Evolutionary conservation across 2,113 vertebrate species (phyloP).

Genomic region (Dasyurus viverrinus): DNA sequence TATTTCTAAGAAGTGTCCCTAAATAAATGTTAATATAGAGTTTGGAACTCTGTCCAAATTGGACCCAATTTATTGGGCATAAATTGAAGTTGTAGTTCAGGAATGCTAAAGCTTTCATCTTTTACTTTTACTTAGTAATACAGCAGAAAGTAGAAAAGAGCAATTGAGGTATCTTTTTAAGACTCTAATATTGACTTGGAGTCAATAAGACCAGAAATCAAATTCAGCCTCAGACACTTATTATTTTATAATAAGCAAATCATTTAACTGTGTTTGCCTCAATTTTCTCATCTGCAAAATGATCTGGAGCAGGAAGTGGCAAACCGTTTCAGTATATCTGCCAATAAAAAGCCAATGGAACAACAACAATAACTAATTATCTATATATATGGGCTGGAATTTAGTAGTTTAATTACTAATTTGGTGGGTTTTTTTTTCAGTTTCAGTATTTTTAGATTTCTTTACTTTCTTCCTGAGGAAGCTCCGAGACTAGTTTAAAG

Average conservation of each 20-base stretch:
- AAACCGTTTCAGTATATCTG: background rate
- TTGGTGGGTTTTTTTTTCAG: background rate
- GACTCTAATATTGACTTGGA: background rate
- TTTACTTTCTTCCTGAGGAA: background rate
- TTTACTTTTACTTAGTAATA: background rate
- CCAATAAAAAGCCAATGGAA: background rate
- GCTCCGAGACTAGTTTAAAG: background rate
- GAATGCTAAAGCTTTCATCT: background rate
- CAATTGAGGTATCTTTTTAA: background rate
- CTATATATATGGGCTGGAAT: background rate
- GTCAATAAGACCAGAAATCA: background rate
- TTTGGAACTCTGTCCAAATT: background rate
- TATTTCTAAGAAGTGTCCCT: background rate
- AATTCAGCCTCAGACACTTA: background rate
- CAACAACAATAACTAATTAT: background rate
- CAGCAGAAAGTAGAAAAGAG: background rate
- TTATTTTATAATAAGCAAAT: background rate
- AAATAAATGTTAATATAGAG: background rate
- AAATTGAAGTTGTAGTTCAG: background rate
- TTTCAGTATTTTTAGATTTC: background rate
- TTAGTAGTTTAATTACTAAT: background rate
- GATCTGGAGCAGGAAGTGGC: background rate
- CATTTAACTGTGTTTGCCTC: background rate
- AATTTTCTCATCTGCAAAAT: background rate
- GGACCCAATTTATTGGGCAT: no score